Base-by-base conservation (phyloP, 1,140 invertebrate species). In the Eufriesea mexicana region DNA sequence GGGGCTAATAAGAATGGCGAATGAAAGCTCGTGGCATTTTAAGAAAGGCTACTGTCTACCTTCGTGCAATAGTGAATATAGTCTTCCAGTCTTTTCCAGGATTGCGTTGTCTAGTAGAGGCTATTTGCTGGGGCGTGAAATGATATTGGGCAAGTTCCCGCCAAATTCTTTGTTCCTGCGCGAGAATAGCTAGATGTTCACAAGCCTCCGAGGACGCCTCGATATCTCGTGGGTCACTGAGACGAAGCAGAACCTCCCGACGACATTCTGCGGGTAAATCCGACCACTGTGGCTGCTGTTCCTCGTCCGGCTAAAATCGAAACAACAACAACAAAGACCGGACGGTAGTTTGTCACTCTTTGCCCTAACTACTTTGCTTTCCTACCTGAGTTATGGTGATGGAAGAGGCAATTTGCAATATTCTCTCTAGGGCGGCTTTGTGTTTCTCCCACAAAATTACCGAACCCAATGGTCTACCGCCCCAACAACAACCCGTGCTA, bases 181-280 rank as follows among this genome's bases (percentile, higher is more conserved):
- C 96, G 16, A 99, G 95, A 51, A 96, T 95, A 54, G 97, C 96
- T 94, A 96, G 95, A 91, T 96, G 95, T 61, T 96, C 96, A 95
- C 96, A 95, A 94, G 96, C 87, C 94, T 96, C 92, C 28, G 94
- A 94, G 10, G 96, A 95, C 68, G 95, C 96, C 86, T 98, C 96
- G 89, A 99, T 95, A 93, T 99, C 98, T 91, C 96, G 96, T 93
- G 99, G 98, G 94, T 99, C 98, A 76, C 97, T 96, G 88, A 99
- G 96, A 91, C 98, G 96, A 20, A 98, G 94, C 68, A 99, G 95
- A 73, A 99, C 98, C 92, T 98, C 97, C 61, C 98, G 96, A 59
- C 99, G 96, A 90, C 98, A 98, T 93, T 99, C 99, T 90, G 98
- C 97, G 35, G 99, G 99, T 68, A 99, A 95, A 92, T 99, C 97